phyloP scores from a whole-genome alignment of 2,888 invertebrate species.

The Marasmarcha lunaedactyla region DNA sequence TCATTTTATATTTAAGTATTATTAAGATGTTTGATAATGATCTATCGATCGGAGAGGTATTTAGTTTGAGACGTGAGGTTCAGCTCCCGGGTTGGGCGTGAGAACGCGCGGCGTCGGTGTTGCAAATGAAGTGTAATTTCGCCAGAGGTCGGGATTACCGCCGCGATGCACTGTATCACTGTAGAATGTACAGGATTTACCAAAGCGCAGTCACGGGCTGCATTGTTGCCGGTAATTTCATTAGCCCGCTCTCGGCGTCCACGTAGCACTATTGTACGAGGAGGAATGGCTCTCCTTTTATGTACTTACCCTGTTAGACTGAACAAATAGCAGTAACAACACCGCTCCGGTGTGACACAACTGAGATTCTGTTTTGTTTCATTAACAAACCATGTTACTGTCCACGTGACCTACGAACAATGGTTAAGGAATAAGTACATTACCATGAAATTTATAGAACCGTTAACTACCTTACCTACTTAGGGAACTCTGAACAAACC shows the following conservation, averaged over 20 bases:
- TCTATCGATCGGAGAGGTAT: slow-evolving; percentile 1
- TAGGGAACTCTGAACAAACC: too few species aligned
- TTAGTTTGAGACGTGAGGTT: background rate
- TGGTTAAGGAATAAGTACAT: too few species aligned
- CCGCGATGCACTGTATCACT: background rate
- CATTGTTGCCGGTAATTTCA: slow-evolving; percentile 50
- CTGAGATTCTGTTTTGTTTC: too few species aligned
- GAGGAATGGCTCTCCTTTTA: slow-evolving; percentile 5
- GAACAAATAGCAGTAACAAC: too few species aligned
- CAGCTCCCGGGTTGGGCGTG: slow-evolving; percentile 26
- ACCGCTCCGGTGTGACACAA: too few species aligned
- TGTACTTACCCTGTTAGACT: too few species aligned
- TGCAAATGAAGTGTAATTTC: slow-evolving; percentile 59
- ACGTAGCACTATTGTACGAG: background rate
- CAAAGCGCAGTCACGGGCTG: slow-evolving; percentile 35
- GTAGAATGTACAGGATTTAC: slow-evolving; percentile 12
- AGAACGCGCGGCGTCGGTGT: slow-evolving; percentile 36
- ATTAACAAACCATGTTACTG: too few species aligned
- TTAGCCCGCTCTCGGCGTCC: slow-evolving; percentile 26
- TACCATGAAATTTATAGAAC: too few species aligned
- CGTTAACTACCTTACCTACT: too few species aligned
- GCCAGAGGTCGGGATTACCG: slow-evolving; percentile 33
- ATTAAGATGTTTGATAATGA: background rate
- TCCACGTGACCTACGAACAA: too few species aligned
- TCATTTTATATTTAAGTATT: background rate